phyloP scores from a whole-genome alignment of 2,797 vertebrate species.

The Enteromius argenteus region DNA sequence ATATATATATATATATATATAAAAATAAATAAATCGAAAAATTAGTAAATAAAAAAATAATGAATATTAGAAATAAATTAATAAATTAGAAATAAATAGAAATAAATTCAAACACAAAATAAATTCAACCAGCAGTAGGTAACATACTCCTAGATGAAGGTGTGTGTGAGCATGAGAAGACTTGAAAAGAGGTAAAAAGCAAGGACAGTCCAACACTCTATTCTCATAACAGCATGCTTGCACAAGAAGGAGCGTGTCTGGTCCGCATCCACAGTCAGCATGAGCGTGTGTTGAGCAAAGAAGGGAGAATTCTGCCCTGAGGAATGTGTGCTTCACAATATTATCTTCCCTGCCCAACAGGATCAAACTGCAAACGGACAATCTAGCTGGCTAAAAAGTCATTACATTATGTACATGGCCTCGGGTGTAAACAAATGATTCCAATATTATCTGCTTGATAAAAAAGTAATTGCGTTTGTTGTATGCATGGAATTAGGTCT shows the following conservation, averaged over 20 bases:
- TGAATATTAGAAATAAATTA: too few relatives aligned
- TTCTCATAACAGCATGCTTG: constrained; percentile 39
- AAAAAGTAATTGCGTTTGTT: constrained; percentile 26
- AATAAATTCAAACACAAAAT: too few relatives aligned
- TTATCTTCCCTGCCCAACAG: constrained; percentile 18
- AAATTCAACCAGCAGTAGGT: background rate
- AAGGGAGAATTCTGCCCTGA: constrained; percentile 3
- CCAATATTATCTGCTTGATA: constrained; percentile 36
- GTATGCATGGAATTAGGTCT: constrained; percentile 13
- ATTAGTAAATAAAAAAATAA: background rate
- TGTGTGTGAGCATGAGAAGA: background rate
- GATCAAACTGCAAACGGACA: constrained; percentile 25
- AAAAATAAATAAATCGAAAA: background rate
- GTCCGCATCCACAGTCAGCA: constrained; percentile 29
- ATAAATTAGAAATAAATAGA: too few relatives aligned
- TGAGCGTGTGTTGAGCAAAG: background rate
- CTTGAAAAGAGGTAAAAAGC: constrained; percentile 5
- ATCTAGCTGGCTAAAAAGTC: constrained; percentile 27
- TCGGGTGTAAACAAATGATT: constrained; percentile 36
- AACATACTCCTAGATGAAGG: background rate
- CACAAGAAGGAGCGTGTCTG: constrained; percentile 36
- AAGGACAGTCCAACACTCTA: background rate
- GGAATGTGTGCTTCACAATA: constrained; percentile 35
- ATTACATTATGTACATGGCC: constrained; percentile 23
- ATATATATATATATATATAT: too few relatives aligned